Percentiles rank a stretch among this genome's conserved stretches.
phyloP scores from a whole-genome alignment of 1,140 invertebrate genomes.

The Lucilia sericata region DNA sequence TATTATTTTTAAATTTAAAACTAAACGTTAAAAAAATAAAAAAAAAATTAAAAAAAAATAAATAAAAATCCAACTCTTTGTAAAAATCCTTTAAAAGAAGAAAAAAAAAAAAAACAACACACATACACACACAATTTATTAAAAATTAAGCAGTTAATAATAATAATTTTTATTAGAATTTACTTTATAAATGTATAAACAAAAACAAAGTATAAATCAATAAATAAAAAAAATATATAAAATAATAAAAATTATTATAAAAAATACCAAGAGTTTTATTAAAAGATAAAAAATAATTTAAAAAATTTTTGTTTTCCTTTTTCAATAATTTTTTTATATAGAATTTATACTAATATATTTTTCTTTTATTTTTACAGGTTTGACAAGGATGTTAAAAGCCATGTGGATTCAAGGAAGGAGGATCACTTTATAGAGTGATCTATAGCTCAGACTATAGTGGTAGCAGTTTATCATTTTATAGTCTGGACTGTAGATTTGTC shows the following conservation, averaged over 20 bases:
- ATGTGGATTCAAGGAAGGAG: too few species aligned
- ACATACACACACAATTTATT: not conserved
- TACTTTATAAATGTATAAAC: slow-evolving; percentile 22
- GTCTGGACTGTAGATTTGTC: too few species aligned
- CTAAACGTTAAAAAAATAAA: not conserved
- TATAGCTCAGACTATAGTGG: too few species aligned
- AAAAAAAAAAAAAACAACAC: not conserved
- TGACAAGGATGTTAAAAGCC: too few species aligned
- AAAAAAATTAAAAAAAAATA: not conserved
- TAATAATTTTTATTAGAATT: not conserved
- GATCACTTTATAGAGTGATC: too few species aligned
- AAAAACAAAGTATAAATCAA: not conserved
- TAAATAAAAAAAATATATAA: not conserved
- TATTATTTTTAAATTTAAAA: too few species aligned
- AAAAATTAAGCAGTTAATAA: not conserved
- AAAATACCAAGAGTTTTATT: not conserved
- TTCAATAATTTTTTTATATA: not conserved
- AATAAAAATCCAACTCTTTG: not conserved
- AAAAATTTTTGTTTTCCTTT: not conserved
- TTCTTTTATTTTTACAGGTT: slow-evolving; percentile 10
- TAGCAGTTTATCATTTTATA: too few species aligned
- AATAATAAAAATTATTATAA: not conserved
- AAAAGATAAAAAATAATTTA: not conserved
- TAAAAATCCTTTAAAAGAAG: not conserved
- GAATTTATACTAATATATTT: slow-evolving; percentile 12